A percentile compares a stretch with the other conserved stretches of the same genome.
phyloP scores from a whole-genome alignment of 2,888 invertebrate genomes.

The Endomychus coccineus region DNA sequence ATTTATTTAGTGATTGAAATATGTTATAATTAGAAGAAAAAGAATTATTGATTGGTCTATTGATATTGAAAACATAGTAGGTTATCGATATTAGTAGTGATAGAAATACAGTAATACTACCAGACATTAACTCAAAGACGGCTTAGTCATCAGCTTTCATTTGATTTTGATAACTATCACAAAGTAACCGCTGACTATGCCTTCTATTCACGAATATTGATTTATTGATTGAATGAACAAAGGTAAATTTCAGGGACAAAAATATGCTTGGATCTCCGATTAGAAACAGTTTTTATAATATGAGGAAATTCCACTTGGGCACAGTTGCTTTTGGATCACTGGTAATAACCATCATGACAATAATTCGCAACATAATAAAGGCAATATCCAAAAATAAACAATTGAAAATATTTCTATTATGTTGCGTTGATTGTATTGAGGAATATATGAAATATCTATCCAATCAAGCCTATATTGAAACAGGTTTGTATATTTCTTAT shows the following conservation, averaged over 20 bases:
- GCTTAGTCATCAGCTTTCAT: too few relatives aligned
- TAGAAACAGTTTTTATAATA: conserved; percentile 7
- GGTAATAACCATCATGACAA: conserved; percentile 20
- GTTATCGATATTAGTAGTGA: too few relatives aligned
- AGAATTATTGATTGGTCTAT: too few relatives aligned
- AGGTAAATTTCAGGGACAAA: conserved; percentile 12
- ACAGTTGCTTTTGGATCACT: conserved; percentile 25
- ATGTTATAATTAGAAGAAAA: too few relatives aligned
- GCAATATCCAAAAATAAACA: conserved; percentile 6
- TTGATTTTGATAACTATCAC: too few relatives aligned
- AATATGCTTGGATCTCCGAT: conserved; percentile 10
- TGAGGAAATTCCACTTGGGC: conserved; percentile 21
- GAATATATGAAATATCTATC: conserved; percentile 27
- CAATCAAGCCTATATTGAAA: conserved; percentile 30
- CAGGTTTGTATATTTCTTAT: conserved; percentile 20
- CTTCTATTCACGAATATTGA: too few relatives aligned
- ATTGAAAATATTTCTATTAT: conserved; percentile 5
- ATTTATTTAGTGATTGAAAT: too few relatives aligned
- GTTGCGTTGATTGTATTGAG: conserved; percentile 18
- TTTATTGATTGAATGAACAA: too few relatives aligned
- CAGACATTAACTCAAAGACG: too few relatives aligned
- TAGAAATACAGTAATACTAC: too few relatives aligned
- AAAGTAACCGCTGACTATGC: too few relatives aligned
- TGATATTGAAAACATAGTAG: too few relatives aligned
- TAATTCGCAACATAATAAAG: conserved; percentile 7